Percentiles rank a stretch among this genome's conserved stretches.
These are phyloP conservation scores for Menidia menidia DNA, from an alignment of 2,797 vertebrate species.

Conservation along the genomic window DNA sequence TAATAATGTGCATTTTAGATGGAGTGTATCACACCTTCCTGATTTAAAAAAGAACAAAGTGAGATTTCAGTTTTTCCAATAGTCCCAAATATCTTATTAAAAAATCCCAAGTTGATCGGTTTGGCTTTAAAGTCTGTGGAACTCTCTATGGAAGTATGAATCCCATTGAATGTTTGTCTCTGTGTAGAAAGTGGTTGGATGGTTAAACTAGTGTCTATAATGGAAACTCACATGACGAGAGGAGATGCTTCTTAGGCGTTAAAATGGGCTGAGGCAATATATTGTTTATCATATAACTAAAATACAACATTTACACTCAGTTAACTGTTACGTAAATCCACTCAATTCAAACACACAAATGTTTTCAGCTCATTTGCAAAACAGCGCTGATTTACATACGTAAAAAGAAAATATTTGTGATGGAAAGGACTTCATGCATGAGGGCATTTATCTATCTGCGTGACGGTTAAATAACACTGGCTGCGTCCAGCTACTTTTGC, in stretches of 20 bases:
- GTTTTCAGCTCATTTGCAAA: background rate
- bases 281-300: background rate
- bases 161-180: too few relatives aligned
- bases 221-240: background rate
- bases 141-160: background rate
- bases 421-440: background rate
- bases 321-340: slow-evolving; percentile 7
- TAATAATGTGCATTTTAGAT: too few relatives aligned
- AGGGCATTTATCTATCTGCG: slow-evolving; percentile 13
- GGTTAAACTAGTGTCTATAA: background rate
- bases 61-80: background rate
- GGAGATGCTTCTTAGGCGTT: background rate
- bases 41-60: background rate
- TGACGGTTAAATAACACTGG: slow-evolving; percentile 53
- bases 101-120: background rate
- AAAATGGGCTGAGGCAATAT: background rate
- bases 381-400: background rate
- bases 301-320: background rate
- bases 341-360: background rate
- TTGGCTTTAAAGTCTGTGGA: background rate
- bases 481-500: slow-evolving; percentile 61
- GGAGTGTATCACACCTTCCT: too few relatives aligned
- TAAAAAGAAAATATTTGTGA: background rate
- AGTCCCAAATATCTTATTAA: background rate
- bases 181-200: too few relatives aligned